phyloP scores from a whole-genome alignment of 2,797 vertebrate species.

The Nannoperca australis region DNA sequence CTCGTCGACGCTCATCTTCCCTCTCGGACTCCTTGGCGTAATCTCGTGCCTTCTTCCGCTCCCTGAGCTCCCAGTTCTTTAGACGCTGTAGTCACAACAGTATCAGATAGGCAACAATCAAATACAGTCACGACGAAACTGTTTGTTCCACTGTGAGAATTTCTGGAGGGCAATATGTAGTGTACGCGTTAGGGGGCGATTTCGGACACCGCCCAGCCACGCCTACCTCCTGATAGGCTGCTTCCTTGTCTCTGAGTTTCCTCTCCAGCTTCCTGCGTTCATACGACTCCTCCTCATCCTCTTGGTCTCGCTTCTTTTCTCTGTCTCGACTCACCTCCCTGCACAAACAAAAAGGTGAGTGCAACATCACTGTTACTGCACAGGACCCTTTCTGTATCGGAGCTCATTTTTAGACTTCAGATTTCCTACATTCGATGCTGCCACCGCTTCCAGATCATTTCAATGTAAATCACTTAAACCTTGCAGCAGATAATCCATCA shows the following conservation, averaged over 20 bases:
- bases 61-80: constrained; percentile 99
- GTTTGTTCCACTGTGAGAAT: not conserved
- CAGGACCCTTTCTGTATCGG: not conserved
- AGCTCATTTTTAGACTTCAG: not conserved
- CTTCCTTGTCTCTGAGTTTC: constrained; percentile 96
- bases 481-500: not conserved
- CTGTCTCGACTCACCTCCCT: constrained; percentile 92
- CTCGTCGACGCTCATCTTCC: constrained; percentile 95
- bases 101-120: constrained; percentile 24
- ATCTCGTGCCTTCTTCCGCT: constrained; percentile 96
- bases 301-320: constrained; percentile 96
- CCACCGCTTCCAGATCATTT: not conserved
- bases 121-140: not conserved
- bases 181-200: not conserved
- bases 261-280: constrained; percentile 96
- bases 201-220: not conserved
- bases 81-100: constrained; percentile 87
- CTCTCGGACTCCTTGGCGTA: constrained; percentile 95
- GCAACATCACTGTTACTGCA: not conserved
- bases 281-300: constrained; percentile 97
- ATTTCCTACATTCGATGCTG: not conserved
- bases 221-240: constrained; percentile 97
- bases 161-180: too few species aligned
- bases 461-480: not conserved
- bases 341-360: not conserved